Evolutionary conservation across 1,140 invertebrate genomes (phyloP), one percentile per base, ranked within the genome.

Genomic region (Philopotamus ludificatus): DNA sequence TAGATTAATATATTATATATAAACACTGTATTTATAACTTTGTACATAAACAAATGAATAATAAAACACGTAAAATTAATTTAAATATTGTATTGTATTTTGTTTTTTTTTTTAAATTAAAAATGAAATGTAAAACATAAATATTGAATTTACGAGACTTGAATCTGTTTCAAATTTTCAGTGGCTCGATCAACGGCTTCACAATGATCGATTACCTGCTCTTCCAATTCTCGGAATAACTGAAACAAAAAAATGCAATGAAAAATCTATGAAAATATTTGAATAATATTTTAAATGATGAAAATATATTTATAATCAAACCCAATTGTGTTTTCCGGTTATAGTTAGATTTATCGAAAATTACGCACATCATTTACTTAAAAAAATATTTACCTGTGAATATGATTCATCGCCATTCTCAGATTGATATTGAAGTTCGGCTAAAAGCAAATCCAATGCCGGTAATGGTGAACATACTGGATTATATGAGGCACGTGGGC

Each of bases 181-280:
- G 77, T 77, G 42, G 77, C 76, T 59, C 77, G 72, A 20, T 76
- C 65, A 3, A 79, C 75, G 10, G 75, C 72, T 70, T 78, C 70
- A 12, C 72, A 78, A 50, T 80, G 79, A 60, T 76, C 73, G 41
- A 77, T 74, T 3, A 80, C 71, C 20, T 76, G 65, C 7, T 61
- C 61, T 54, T 79, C 70, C 49, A 81, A 66, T 50, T 81, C 79
- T 55, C 79, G 73, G 63, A 79, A 75, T 15, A 78, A 71, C 79
- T 81, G 70, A 63, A 77, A 79, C 51, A 49, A 72, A 47, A 44
- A n/a, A n/a, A n/a, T n/a, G n/a, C n/a, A n/a, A n/a, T n/a, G n/a
- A n/a, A n/a, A n/a, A n/a, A n/a, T n/a, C n/a, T n/a, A n/a, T n/a
- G n/a, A n/a, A n/a, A n/a, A n/a, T n/a, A n/a, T n/a, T n/a, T n/a